Conservation (phyloP, 1,140 invertebrate species). For the Wasmannia auropunctata region DNA sequence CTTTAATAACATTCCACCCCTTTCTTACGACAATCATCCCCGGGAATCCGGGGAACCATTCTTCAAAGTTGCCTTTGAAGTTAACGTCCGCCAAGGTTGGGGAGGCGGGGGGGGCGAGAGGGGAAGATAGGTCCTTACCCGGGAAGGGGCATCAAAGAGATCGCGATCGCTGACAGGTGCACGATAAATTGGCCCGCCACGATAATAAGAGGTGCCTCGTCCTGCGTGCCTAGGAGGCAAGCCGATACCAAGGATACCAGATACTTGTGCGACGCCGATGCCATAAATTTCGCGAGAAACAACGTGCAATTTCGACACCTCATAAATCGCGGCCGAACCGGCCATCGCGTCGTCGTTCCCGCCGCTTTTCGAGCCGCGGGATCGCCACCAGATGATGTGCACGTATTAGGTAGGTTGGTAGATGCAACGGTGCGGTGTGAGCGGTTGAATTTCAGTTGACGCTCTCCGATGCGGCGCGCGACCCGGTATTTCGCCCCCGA, state of each 20-base stretch:
- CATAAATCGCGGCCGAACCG: conserved; percentile 69
- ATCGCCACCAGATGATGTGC: conserved; percentile 4
- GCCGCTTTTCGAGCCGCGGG: conserved; percentile 26
- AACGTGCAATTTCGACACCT: conserved; percentile 79
- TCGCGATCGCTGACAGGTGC: conserved; percentile 74
- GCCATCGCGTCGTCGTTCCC: conserved; percentile 25
- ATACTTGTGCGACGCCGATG: conserved; percentile 58
- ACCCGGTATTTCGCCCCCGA: not conserved
- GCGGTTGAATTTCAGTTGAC: conserved; percentile 51
- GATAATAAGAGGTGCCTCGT: conserved; percentile 69
- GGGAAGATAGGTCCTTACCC: conserved; percentile 15
- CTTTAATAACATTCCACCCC: conserved; percentile 72
- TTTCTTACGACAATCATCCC: conserved; percentile 71
- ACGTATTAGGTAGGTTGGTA: not conserved
- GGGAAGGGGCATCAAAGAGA: conserved; percentile 69
- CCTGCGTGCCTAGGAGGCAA: conserved; percentile 61
- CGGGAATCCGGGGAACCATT: conserved; percentile 44
- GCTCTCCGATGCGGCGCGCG: not conserved
- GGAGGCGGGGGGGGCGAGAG: not conserved
- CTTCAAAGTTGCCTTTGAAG: conserved; percentile 72
- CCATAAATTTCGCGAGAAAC: conserved; percentile 70
- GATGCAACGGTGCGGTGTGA: not conserved
- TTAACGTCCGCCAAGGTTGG: conserved; percentile 56
- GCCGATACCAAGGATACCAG: conserved; percentile 56
- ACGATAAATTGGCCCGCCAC: conserved; percentile 70